Evolutionary conservation across 1,140 invertebrate genomes (phyloP), one percentile per base, ranked within the genome.

Genomic region (Ceratitis capitata): DNA sequence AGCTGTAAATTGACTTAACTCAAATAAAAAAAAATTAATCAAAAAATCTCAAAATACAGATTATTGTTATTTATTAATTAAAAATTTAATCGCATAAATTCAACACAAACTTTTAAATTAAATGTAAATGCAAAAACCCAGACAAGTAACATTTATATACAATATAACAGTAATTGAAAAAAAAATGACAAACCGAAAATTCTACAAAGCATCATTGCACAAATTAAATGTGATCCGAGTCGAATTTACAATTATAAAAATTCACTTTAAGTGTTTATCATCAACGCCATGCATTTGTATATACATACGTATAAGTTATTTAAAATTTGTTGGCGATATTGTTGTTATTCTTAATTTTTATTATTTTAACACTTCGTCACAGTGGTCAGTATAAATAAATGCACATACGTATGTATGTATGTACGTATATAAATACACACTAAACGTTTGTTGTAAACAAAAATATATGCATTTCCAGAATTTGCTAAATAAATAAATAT

Each of bases 321-420:
- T 56, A 19, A 56, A 56, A 56, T 56, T 56, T 32, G 29, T 9
- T n/a, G n/a, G 7, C 35, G 12, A 45, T 26, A 39, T 26, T 78
- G 58, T 78, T 78, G 69, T 45, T 78, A 78, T 45, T 78, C 35
- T 78, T 39, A 23, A 45, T 45, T 78, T 45, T 78, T 78, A 78
- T 78, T 78, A 45, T 78, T 45, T 45, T 39, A 78, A 78, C 69
- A 47, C 69, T 78, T 78, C 23, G 39, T 45, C 69, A 78, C 69
- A 47, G 19, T 0, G 45, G 69, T n/a, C 35, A 78, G 23, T 29
- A 64, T 39, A 78, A 78, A 78, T 78, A 78, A 78, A 16, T 10
- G 10, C 26, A 26, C 2, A 26, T 45, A 74, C 29, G 10, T n/a
- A 42, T 42, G 35, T 39, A 74, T 74, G 2, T 26, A 6, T 53